Evolutionary conservation across 1,140 invertebrate species (phyloP).

Genomic region (Apolygus lucorum): DNA sequence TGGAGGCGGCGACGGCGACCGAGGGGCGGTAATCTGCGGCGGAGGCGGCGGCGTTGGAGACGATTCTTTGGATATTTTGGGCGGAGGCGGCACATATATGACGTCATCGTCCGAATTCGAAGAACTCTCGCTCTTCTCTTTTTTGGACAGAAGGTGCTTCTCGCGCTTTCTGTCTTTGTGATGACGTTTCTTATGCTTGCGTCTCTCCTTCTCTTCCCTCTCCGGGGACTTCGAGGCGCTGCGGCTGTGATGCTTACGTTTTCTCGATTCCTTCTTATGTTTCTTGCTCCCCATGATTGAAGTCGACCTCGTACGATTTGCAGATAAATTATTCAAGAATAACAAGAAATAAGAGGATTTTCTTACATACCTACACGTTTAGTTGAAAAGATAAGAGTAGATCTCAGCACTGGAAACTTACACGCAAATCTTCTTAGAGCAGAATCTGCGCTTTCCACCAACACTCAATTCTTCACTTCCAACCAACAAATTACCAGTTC

Average conservation of each 20-base stretch:
- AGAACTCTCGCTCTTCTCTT: slow-evolving; percentile 34
- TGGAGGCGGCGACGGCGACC: slow-evolving; percentile 32
- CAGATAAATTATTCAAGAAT: too few species aligned
- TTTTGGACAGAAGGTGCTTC: slow-evolving; percentile 32
- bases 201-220: slow-evolving; percentile 32
- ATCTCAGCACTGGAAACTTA: too few species aligned
- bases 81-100: slow-evolving; percentile 35
- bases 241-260: slow-evolving; percentile 44
- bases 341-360: too few species aligned
- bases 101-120: slow-evolving; percentile 45
- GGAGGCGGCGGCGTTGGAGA: slow-evolving; percentile 39
- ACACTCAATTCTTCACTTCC: too few species aligned
- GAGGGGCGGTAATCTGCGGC: slow-evolving; percentile 18
- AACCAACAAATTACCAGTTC: too few species aligned
- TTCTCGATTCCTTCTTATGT: slow-evolving; percentile 44
- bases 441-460: too few species aligned
- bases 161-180: slow-evolving; percentile 49
- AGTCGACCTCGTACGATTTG: too few species aligned
- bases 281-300: slow-evolving; percentile 36
- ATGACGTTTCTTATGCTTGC: slow-evolving; percentile 49
- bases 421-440: too few species aligned
- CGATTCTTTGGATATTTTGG: slow-evolving; percentile 34
- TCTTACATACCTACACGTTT: too few species aligned
- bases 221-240: slow-evolving; percentile 42
- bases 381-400: too few species aligned